Evolutionary conservation across 2,888 invertebrate species (phyloP).

Genomic region (Xestia xanthographa): DNA sequence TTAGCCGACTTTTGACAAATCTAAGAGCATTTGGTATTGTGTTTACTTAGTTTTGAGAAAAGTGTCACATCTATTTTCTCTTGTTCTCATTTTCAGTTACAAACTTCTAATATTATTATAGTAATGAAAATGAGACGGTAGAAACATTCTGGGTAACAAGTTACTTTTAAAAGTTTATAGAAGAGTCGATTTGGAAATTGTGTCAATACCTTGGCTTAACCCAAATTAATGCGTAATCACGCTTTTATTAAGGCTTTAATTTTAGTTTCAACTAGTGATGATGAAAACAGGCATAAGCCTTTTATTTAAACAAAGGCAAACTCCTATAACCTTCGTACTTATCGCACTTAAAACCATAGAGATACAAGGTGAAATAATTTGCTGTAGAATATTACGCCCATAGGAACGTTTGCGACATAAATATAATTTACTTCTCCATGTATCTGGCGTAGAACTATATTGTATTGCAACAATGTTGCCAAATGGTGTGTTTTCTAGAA

Average conservation of each 20-base stretch:
- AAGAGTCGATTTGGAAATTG: background rate
- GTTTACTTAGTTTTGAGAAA: background rate
- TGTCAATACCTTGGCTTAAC: background rate
- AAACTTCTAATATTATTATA: background rate
- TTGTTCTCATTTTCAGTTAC: background rate
- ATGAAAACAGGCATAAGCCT: background rate
- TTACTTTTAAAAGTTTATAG: background rate
- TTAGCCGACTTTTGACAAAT: conserved; percentile 9
- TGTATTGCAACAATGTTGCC: conserved; percentile 52
- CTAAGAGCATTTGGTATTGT: background rate
- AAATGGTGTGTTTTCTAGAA: conserved; percentile 57
- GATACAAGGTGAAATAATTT: conserved; percentile 39
- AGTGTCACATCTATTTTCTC: conserved; percentile 1
- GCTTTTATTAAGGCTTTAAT: background rate
- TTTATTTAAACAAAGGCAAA: background rate
- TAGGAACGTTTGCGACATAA: conserved; percentile 32
- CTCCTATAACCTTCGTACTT: background rate
- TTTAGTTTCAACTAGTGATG: background rate
- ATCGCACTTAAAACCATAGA: conserved; percentile 14
- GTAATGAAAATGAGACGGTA: background rate
- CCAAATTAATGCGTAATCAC: too few species aligned
- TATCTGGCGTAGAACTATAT: conserved; percentile 48
- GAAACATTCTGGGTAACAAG: background rate
- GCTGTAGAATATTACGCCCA: conserved; percentile 27
- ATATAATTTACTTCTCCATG: conserved; percentile 44